Base-by-base conservation (phyloP, 2,113 vertebrate genomes). In the Ibidorhyncha struthersii region DNA sequence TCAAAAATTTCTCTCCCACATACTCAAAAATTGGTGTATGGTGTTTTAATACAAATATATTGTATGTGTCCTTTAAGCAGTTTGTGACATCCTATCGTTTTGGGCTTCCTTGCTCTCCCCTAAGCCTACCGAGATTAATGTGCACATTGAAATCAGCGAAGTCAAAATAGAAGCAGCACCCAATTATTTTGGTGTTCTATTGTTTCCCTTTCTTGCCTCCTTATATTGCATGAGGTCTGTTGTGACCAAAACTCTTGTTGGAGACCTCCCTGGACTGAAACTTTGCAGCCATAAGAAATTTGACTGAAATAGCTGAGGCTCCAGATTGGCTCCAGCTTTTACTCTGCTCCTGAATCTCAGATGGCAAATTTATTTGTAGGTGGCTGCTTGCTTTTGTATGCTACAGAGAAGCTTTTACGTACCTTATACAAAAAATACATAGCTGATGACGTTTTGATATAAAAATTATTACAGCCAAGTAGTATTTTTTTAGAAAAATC, bases 21-120 rank as follows among this genome's bases (percentile, higher is more conserved):
- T 70, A 63, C 49, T 62, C 8, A 77, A 87, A 83, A 83, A 40
- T 43, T 8, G 16, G 5, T 32, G 14, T 66, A 4, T 26, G 20
- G 6, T 0, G 0, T 30, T 83, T 86, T 49, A 74, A 50, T 90
- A 43, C 7, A 65, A 77, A 61, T 21, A 32, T 12, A 11, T 2
- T 36, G 7, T 36, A 43, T 87, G 84, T 71, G 8, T 59, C 58
- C 62, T 77, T 77, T 47, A 59, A 80, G 62, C 43, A 55, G 14
- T 76, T 76, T 69, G 52, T 36, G 41, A 14, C 27, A 70, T 23
- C 14, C 59, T 80, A 27, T 65, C 30, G 53, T 0, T 69, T n/a
- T 78, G 17, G 30, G 26, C 34, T 84, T 91, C 38, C 38, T 58
- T 67, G 17, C 25, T 58, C 69, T 81, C 21, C 21, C 6, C 34